Conservation (phyloP, 2,888 invertebrate genomes). For the Nomada flava region DNA sequence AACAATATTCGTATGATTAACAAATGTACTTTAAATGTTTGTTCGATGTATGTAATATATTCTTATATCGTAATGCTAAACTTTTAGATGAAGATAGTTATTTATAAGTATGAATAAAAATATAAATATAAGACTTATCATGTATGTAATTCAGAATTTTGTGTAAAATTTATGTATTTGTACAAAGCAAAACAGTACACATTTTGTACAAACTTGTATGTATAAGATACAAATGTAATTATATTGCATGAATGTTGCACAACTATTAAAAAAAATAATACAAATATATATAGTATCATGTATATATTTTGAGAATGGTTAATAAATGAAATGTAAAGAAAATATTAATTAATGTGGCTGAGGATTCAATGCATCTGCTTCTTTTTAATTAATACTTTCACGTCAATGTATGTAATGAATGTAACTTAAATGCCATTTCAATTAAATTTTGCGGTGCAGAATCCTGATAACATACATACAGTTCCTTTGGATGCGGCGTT, state of each 20-base stretch:
- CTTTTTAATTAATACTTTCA: neutral
- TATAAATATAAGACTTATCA: neutral
- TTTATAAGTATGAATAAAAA: constrained; percentile 15
- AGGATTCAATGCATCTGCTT: neutral
- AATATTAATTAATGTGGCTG: neutral
- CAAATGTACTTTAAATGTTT: constrained; percentile 12
- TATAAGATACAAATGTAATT: constrained; percentile 18
- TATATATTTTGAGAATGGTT: neutral
- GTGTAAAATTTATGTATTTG: too few relatives aligned
- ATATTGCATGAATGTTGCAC: constrained; percentile 6
- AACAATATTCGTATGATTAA: neutral
- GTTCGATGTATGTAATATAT: neutral
- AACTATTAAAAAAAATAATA: constrained; percentile 1
- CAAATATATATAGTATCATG: constrained; percentile 1
- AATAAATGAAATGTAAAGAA: neutral
- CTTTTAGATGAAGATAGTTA: neutral
- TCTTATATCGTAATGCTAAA: neutral
- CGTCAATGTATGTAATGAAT: constrained; percentile 83
- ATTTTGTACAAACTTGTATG: constrained; percentile 24
- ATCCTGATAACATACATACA: constrained; percentile 95
- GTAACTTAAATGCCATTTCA: constrained; percentile 93
- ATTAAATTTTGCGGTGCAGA: constrained; percentile 94
- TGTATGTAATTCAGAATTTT: too few relatives aligned
- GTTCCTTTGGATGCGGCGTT: constrained; percentile 90
- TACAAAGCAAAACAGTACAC: neutral